Evolutionary conservation across 2,797 vertebrate species (phyloP).

Genomic region (Sebastes steindachneri): DNA sequence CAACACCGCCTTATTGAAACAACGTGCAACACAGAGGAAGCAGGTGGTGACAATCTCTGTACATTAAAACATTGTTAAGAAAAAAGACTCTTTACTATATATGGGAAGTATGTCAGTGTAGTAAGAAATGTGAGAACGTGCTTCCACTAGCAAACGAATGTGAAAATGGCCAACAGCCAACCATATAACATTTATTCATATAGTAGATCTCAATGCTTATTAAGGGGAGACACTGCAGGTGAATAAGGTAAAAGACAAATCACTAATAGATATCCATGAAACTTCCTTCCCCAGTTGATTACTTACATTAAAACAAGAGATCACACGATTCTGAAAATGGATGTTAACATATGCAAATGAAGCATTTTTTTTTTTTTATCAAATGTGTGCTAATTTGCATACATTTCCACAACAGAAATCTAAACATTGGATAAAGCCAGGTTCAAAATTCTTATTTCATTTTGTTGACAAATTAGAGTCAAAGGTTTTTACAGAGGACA

Average conservation of each 20-base stretch:
- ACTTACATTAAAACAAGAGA: not conserved
- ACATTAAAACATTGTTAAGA: not conserved
- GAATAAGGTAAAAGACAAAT: too few species aligned
- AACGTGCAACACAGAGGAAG: not conserved
- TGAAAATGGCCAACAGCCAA: not conserved
- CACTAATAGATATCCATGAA: too few species aligned
- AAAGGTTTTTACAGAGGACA: too few species aligned
- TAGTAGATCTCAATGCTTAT: not conserved
- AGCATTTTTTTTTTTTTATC: not conserved
- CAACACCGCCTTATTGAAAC: not conserved
- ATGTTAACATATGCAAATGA: not conserved
- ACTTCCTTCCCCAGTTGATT: not conserved
- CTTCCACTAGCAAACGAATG: not conserved
- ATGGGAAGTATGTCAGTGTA: not conserved
- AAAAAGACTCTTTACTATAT: not conserved
- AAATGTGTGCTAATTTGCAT: not conserved
- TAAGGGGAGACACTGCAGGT: too few species aligned
- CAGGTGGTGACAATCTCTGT: not conserved
- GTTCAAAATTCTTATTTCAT: too few species aligned
- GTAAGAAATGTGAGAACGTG: not conserved
- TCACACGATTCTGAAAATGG: not conserved
- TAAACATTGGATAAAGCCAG: too few species aligned
- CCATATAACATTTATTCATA: not conserved
- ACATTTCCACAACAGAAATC: not conserved
- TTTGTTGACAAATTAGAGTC: too few species aligned